Base-by-base conservation (phyloP, 1,140 invertebrate species). In the Zaprionus gabonicus region DNA sequence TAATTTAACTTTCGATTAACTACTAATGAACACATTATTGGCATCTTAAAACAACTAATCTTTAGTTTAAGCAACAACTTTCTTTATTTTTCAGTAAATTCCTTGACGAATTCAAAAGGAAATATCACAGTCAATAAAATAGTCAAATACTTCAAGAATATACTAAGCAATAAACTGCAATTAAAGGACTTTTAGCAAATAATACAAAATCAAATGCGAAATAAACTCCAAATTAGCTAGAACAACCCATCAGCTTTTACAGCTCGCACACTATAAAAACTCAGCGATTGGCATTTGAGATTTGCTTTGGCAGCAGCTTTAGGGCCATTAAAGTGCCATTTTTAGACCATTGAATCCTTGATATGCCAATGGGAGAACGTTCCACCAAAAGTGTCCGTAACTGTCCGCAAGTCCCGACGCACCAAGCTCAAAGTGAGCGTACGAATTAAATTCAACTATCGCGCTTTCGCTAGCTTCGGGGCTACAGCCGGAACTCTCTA, bases 361-460 rank as follows among this genome's bases (percentile, higher is more conserved):
- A 17, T 12, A 27, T 13, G 64, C 65, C 57, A 69, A 25, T 34
- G 56, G 56, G 56, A 20, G 12, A 72, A 4, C 23, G 64, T 28
- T 23, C n/a, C n/a, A 17, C 15, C 20, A 1, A 12, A 23, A 23
- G 23, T 23, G 23, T 23, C 23, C 23, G 23, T 23, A 2, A 17
- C 28, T 60, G 36, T 34, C 15, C 6, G 28, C 27, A 44, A 60
- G 28, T 12, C 34, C 36, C 31, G 41, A 44, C 46, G n/a, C 23
- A 38, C n/a, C 49, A 49, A 70, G 13, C 53, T 38, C 59, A 65
- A 46, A 17, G 23, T 12, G 56, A 67, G 60, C 20, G 55, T 41
- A 27, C 13, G 59, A 78, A 78, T 80, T 74, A 65, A 60, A 80
- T 78, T 73, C 70, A 78, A 78, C 23, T 72, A 57, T 55, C 70